Evolutionary conservation across 2,113 vertebrate genomes (phyloP).

Genomic region (Chloebia gouldiae): DNA sequence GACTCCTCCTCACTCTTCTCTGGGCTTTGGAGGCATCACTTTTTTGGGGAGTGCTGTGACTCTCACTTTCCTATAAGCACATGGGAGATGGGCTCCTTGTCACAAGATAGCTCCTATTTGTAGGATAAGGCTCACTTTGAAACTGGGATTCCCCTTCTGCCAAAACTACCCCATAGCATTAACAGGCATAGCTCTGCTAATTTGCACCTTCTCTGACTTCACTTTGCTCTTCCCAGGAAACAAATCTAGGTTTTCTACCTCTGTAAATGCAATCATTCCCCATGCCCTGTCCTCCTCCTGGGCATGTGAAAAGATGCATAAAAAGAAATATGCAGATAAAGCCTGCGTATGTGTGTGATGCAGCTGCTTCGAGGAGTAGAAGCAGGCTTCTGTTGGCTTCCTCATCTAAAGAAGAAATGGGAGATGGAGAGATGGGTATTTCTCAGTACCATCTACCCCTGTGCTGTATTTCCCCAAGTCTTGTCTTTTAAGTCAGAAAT

Average conservation of each 20-base stretch:
- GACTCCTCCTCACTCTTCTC: background rate
- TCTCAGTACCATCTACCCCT: background rate
- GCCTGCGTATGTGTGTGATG: background rate
- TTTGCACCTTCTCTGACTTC: background rate
- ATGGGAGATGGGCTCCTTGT: rapidly evolving
- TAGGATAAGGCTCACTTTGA: background rate
- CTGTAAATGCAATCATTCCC: background rate
- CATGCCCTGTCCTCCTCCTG: background rate
- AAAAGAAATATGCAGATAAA: background rate
- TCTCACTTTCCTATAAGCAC: background rate
- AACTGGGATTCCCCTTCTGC: background rate
- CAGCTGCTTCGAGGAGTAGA: background rate
- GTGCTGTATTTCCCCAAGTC: background rate
- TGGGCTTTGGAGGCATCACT: background rate
- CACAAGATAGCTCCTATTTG: background rate
- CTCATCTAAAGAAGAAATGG: background rate
- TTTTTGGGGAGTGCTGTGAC: background rate
- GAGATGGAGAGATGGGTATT: background rate
- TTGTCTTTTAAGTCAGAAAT: background rate
- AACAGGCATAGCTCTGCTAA: background rate
- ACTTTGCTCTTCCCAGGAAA: background rate
- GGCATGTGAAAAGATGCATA: background rate
- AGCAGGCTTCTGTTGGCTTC: background rate
- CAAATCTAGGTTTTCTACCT: background rate
- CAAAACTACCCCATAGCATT: background rate